Evolutionary conservation across 2,113 vertebrate genomes (phyloP).

Genomic region (Micromys minutus): DNA sequence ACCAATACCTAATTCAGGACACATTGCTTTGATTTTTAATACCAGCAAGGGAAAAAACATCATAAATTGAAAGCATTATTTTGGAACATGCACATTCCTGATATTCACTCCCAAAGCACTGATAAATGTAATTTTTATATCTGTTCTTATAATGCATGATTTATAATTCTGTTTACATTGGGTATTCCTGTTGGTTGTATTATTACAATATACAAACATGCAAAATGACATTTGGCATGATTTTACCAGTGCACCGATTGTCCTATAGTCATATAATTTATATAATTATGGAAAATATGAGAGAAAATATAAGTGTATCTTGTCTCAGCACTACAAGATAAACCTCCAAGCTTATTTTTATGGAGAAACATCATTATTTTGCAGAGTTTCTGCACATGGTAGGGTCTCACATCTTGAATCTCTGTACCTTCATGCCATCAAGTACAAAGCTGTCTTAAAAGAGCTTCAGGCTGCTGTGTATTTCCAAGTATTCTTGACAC

Average conservation of each 20-base stretch:
- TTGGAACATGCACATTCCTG: constrained; percentile 57
- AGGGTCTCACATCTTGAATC: neutral
- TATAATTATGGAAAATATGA: constrained; percentile 24
- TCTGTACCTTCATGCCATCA: neutral
- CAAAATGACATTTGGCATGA: neutral
- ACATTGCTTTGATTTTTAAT: constrained; percentile 75
- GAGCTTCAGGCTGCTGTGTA: neutral
- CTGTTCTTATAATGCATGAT: neutral
- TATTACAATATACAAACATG: neutral
- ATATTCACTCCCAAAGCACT: constrained; percentile 49
- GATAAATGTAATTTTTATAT: constrained; percentile 53
- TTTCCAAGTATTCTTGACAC: constrained; percentile 25
- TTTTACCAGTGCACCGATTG: neutral
- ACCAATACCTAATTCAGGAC: constrained; percentile 80
- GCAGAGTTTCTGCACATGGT: neutral
- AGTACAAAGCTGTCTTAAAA: constrained; percentile 32
- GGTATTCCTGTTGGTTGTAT: neutral
- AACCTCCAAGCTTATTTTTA: constrained; percentile 43
- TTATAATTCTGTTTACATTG: neutral
- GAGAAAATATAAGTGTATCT: neutral
- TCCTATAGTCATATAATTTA: neutral
- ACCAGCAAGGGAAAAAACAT: constrained; percentile 76
- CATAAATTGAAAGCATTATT: constrained; percentile 37
- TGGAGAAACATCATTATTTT: constrained; percentile 43
- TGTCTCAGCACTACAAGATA: neutral